Conservation (phyloP, 2,797 vertebrate genomes). For the Rhinogobio ventralis region DNA sequence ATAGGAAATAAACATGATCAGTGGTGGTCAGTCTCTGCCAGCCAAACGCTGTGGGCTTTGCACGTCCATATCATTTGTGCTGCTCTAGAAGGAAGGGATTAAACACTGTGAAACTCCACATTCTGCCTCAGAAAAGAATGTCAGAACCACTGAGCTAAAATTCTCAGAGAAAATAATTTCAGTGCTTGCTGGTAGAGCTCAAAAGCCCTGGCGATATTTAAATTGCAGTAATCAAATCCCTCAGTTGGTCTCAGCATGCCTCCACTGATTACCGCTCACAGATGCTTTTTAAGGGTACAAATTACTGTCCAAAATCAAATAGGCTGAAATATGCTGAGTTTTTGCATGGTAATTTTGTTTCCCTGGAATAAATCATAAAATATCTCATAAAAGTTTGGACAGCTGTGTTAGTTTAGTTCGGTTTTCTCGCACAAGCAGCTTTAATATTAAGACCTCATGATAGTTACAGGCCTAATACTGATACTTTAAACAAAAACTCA, state of each 20-base stretch:
- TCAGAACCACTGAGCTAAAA: constrained; percentile 7
- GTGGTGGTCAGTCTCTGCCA: constrained; percentile 36
- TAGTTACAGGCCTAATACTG: not conserved
- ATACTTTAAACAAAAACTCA: not conserved
- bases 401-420: constrained; percentile 12
- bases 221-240: constrained; percentile 54
- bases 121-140: constrained; percentile 33
- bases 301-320: constrained; percentile 50
- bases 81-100: constrained; percentile 29
- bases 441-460: not conserved
- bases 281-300: constrained; percentile 48
- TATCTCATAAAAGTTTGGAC: constrained; percentile 6
- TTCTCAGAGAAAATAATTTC: constrained; percentile 48
- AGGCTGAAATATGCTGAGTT: constrained; percentile 31
- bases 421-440: not conserved
- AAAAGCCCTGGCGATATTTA: constrained; percentile 54
- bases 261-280: constrained; percentile 45
- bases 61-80: constrained; percentile 7
- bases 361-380: constrained; percentile 3
- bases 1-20: constrained; percentile 34
- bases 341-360: constrained; percentile 32
- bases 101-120: constrained; percentile 21
- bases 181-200: constrained; percentile 40
- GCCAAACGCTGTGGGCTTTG: constrained; percentile 7
- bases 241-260: constrained; percentile 30